Evolutionary conservation across 2,888 invertebrate species (phyloP), one percentile per base, ranked within the genome.

Genomic region (Torymus auratus): DNA sequence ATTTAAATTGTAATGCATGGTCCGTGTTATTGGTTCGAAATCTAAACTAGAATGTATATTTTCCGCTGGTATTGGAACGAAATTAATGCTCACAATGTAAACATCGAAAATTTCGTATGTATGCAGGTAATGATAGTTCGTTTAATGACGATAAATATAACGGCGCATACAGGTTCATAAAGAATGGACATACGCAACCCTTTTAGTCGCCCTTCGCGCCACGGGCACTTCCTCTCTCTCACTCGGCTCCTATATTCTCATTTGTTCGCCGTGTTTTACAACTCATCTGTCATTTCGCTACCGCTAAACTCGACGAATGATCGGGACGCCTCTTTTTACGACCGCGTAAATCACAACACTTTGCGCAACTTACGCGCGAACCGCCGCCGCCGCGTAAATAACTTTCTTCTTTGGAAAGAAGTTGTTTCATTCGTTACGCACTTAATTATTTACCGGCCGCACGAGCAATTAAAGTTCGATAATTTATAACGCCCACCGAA

Each of bases 261-360:
- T 89, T 88, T 88, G 86, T 85, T 84, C 85, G 84, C 84, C 84
- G 85, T 87, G 88, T 88, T 89, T 88, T 88, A 88, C 89, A 88
- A 88, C 88, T 88, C 86, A 86, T 86, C 87, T 88, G 87, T 87
- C 86, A 86, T 87, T 88, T 87, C 86, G 82, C 85, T 81, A 87
- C 84, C 87, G 86, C 86, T 86, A 86, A 88, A 87, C 84, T 86
- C 89, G 87, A 89, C 84, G 87, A 85, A 89, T 86, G 86, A 85
- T 85, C 85, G 82, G 84, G 83, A 76, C 71, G 72, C 41, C 64
- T 53, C 61, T 82, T 84, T 85, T 82, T 80, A 82, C 86, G 81
- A 74, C 74, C 77, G 82, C 82, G 85, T 87, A 88, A 88, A 88
- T 89, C 88, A 88, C 85, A 85, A 83, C 75, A 78, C 82, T 83